Base-by-base conservation (phyloP, 2,113 vertebrate species). In the Nymphicus hollandicus region DNA sequence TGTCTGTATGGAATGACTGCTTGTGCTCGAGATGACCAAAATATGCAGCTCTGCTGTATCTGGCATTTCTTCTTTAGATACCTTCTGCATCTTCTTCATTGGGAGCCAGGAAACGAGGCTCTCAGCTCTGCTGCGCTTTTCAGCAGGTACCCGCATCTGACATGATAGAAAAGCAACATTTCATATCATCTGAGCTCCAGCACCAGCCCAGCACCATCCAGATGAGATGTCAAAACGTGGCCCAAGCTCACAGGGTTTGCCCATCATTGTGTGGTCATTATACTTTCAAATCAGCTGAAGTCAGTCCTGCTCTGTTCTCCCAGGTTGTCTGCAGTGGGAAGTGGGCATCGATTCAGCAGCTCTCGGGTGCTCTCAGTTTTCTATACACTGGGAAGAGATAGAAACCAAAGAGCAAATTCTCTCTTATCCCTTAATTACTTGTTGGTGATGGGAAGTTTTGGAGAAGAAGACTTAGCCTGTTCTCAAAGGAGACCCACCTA, bases 381-480 rank as follows among this genome's bases (percentile, higher is more conserved):
- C 72, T 71, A 1, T 2, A 9, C 23, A 0, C 46, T 6, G 9
- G 44, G 41, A 47, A n/a, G 7, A 5, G 16, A 9, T 0, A 43
- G 65, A 7, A 66, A 49, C 10, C 17, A 2, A 81, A 77, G 39
- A n/a, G 23, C 35, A 83, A 2, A 41, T 27, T 41, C 64, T 66
- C 77, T 50, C 35, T 9, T 46, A 29, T 14, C 25, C 73, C 31
- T 52, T 22, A 22, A 81, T 78, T 39, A 17, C 33, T 49, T 65
- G 18, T 68, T 33, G 33, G 13, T 24, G 1, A 41, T n/a, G 25
- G 15, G 22, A 69, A 50, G 20, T 18, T 64, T 37, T 33, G 68
- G 53, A 47, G 11, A 44, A 44, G 28, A 55, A 19, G 77, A 24
- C 27, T 28, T n/a, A 10, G 13, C 11, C 27, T 25, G 28, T 17